Conservation (phyloP, 1,140 invertebrate genomes). For the Wasmannia auropunctata region DNA sequence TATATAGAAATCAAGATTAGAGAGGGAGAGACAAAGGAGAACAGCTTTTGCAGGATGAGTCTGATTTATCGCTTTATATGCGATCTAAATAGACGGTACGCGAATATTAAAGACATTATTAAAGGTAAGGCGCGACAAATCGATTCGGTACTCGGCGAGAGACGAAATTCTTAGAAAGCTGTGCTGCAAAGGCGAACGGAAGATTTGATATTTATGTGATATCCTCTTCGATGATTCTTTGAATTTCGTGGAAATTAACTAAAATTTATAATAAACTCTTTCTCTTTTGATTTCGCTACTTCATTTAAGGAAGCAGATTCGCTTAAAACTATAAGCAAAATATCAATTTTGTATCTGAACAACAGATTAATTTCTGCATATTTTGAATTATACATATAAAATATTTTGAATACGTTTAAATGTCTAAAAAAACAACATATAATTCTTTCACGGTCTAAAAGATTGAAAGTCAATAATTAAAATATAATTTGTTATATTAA, state of each 20-base stretch:
- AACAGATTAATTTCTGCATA: neutral
- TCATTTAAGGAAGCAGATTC: too few species aligned
- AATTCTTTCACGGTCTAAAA: too few species aligned
- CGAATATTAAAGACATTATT: conserved; percentile 6
- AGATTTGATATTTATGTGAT: neutral
- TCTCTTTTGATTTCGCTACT: too few species aligned
- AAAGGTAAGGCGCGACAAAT: neutral
- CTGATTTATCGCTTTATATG: neutral
- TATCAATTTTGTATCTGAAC: too few species aligned
- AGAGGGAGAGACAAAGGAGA: neutral
- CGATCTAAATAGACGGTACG: neutral
- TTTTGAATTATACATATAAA: too few species aligned
- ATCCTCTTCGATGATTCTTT: neutral
- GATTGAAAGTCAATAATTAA: too few species aligned
- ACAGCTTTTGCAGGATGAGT: neutral
- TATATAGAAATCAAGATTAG: neutral
- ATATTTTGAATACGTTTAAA: too few species aligned
- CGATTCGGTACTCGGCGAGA: neutral
- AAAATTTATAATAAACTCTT: too few species aligned
- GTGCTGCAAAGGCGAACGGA: too few species aligned
- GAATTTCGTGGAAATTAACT: neutral
- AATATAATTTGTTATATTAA: too few species aligned
- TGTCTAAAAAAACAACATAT: too few species aligned
- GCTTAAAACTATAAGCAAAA: too few species aligned
- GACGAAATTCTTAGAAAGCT: neutral